Evolutionary conservation across 1,140 invertebrate genomes (phyloP).

Genomic region (Lasioglossum baleicum): DNA sequence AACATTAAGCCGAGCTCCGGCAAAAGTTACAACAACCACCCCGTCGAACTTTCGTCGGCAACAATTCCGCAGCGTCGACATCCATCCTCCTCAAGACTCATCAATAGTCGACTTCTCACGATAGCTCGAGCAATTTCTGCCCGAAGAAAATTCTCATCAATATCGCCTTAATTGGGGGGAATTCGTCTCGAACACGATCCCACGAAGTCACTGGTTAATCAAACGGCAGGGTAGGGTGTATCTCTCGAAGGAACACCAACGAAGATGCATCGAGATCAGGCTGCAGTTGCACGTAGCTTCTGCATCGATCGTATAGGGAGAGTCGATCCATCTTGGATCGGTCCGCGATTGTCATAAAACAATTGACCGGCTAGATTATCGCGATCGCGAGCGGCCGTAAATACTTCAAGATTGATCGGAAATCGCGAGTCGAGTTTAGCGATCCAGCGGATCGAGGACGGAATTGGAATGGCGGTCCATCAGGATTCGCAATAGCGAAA

Average conservation of each 20-base stretch:
- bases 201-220: not conserved
- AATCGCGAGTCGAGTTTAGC: conserved; percentile 63
- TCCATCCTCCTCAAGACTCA: not conserved
- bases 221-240: not conserved
- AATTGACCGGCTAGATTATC: conserved; percentile 45
- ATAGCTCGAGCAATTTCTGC: not conserved
- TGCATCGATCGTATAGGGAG: not conserved
- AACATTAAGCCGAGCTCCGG: too few species aligned
- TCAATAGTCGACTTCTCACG: not conserved
- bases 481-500: conserved; percentile 32
- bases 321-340: conserved; percentile 24
- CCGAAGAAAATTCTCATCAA: not conserved
- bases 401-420: conserved; percentile 64
- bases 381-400: conserved; percentile 49
- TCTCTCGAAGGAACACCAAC: not conserved
- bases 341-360: conserved; percentile 44
- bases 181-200: conserved; percentile 1
- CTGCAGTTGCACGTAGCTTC: not conserved
- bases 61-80: not conserved
- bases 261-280: conserved; percentile 12
- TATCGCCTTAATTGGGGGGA: conserved; percentile 39
- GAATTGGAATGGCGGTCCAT: conserved; percentile 53
- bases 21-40: not conserved
- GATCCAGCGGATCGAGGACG: conserved; percentile 35
- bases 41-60: not conserved